These are phyloP conservation scores for Sternarchorhynchus goeldii DNA, from an alignment of 2,797 vertebrate genomes.

Conservation along the genomic window DNA sequence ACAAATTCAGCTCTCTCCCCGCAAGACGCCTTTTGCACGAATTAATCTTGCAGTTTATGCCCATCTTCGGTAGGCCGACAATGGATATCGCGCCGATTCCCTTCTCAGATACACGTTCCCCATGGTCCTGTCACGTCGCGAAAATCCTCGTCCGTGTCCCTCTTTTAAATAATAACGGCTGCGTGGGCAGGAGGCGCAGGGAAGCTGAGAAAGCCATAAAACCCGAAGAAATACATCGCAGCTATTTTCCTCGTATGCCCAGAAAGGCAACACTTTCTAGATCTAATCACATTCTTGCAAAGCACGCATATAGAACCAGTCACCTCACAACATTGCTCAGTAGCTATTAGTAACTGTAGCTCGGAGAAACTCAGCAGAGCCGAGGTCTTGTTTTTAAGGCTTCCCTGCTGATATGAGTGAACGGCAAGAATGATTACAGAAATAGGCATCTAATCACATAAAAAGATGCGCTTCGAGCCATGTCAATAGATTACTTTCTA, in stretches of 20 bases:
- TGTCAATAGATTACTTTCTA: constrained; percentile 33
- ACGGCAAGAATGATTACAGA: constrained; percentile 35
- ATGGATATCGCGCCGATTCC: constrained; percentile 23
- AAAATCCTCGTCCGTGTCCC: constrained; percentile 29
- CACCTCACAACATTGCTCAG: neutral
- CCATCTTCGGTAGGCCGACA: constrained; percentile 8
- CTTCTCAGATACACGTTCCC: constrained; percentile 14
- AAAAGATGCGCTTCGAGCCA: constrained; percentile 35
- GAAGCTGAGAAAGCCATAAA: neutral
- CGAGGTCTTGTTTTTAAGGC: constrained; percentile 8
- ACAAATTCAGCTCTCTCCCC: constrained; percentile 57
- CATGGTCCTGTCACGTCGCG: constrained; percentile 12
- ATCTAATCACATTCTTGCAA: neutral
- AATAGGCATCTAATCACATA: constrained; percentile 26
- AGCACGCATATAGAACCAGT: neutral
- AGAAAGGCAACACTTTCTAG: neutral
- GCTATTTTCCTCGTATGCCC: neutral
- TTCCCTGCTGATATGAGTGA: constrained; percentile 34
- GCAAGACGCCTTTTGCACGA: constrained; percentile 48
- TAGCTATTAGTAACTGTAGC: constrained; percentile 1
- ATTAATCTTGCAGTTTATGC: constrained; percentile 49
- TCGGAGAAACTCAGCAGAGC: neutral
- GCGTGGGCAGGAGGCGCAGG: constrained; percentile 1
- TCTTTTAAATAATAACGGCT: constrained; percentile 38
- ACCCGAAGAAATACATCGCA: neutral